These are phyloP conservation scores for Sebastes itinus DNA, from an alignment of 2,797 vertebrate species.

Conservation along the genomic window DNA sequence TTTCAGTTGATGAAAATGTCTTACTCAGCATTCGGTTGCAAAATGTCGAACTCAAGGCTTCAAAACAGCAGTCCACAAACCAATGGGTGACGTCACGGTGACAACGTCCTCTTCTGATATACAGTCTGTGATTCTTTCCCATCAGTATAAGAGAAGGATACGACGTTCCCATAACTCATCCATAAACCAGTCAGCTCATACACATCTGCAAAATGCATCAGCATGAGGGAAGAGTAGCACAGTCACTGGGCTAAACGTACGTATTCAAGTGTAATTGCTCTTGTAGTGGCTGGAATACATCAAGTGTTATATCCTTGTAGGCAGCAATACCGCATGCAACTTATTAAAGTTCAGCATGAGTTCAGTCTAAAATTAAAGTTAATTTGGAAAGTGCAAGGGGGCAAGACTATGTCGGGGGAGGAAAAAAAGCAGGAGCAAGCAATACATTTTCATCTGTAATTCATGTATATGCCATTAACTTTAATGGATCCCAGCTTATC, in stretches of 20 bases:
- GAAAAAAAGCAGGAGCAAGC: background rate
- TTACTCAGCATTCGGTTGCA: too few relatives aligned
- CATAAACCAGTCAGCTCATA: background rate
- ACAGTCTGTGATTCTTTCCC: background rate
- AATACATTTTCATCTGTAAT: conserved; percentile 10
- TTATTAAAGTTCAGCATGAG: conserved; percentile 44
- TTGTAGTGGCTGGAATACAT: conserved; percentile 21
- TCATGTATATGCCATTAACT: conserved; percentile 22
- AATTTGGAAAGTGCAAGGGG: background rate
- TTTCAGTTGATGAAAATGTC: too few relatives aligned
- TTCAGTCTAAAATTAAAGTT: conserved; percentile 20
- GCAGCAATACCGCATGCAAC: background rate
- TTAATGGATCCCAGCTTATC: conserved; percentile 34
- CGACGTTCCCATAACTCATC: conserved; percentile 28
- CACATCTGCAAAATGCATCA: conserved; percentile 47
- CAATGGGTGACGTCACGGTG: too few relatives aligned
- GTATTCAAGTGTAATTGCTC: conserved; percentile 9
- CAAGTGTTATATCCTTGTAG: background rate
- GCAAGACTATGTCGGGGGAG: background rate
- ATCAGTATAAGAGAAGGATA: background rate
- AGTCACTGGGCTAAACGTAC: background rate
- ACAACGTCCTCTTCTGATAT: too few relatives aligned
- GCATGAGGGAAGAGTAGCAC: background rate
- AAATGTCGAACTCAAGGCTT: too few relatives aligned
- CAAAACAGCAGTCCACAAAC: too few relatives aligned